Base-by-base conservation (phyloP, 1,140 invertebrate species). In the Lineus longissimus region DNA sequence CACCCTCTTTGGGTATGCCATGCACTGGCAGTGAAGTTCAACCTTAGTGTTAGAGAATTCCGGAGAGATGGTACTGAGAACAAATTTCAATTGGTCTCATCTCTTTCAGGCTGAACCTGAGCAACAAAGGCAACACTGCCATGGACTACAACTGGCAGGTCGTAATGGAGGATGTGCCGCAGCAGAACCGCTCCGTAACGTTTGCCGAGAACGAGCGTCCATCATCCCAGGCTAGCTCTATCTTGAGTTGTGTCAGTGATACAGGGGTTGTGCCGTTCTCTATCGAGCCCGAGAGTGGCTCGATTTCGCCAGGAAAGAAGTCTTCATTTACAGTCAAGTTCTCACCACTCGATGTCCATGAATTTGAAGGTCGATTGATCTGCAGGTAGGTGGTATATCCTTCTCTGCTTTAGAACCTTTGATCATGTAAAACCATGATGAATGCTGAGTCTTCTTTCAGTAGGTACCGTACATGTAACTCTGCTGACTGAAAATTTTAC, bases 101-200 rank as follows among this genome's bases (percentile, higher is more conserved):
- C n/a, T n/a, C n/a, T 36, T 36, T 36, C 67, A 82, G 80, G 31
- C 70, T 82, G 43, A 55, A 56, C 13, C 56, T 82, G 17, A 69
- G 65, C 27, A 82, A 82, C 65, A 73, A 76, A 25, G 79, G 78
- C 15, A 66, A 59, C 15, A 73, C 80, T 0, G 70, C 73, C 55
- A 65, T 82, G 64, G 78, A 81, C 54, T 81, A 75, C 67, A 73
- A 60, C 61, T 81, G 80, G 81, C 77, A 81, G 61, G 70, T 81
- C 0, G 65, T 78, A 0, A 78, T 79, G 76, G 81, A 81, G 60
- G 79, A 76, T 64, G 71, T 74, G 60, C 71, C 68, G n/a, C 71
- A 72, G 43, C 62, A 70, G 19, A 60, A 72, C 17, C 71, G 74
- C 19, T 74, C 77, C 23, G 74, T 77, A n/a, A 79, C 76, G 15